Conservation (phyloP, 2,113 vertebrate species). For the Neodontobutis hainanensis region DNA sequence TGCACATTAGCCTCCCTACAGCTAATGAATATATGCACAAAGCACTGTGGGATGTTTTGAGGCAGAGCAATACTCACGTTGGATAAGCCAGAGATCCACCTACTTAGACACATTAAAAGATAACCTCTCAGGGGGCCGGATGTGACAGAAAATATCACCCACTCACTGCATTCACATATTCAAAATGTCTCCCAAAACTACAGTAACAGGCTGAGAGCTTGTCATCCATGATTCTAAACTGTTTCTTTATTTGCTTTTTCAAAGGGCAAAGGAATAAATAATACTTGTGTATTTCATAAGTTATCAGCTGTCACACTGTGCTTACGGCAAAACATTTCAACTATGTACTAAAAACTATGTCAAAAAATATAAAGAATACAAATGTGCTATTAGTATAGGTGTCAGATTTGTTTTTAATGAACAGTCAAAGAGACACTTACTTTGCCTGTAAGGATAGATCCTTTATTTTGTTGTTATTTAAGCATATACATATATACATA, state of each 20-base stretch:
- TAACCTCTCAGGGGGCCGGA: conserved; percentile 23
- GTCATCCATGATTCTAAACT: background rate
- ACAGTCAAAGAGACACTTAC: too few species aligned
- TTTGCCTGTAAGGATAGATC: too few species aligned
- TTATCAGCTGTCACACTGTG: too few species aligned
- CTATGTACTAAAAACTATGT: too few species aligned
- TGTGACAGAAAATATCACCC: conserved; percentile 45
- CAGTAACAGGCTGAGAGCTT: background rate
- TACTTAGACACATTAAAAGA: conserved; percentile 51
- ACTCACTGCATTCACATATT: conserved; percentile 21
- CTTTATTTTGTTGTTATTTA: too few species aligned
- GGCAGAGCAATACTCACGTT: conserved; percentile 13
- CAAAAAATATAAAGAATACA: too few species aligned
- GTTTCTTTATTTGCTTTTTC: background rate
- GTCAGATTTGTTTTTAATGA: too few species aligned
- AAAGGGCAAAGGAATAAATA: too few species aligned
- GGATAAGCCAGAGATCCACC: conserved; percentile 37
- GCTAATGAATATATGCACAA: conserved; percentile 43
- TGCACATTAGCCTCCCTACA: conserved; percentile 11
- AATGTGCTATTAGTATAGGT: too few species aligned
- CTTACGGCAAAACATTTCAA: too few species aligned
- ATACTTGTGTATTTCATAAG: too few species aligned
- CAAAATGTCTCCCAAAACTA: conserved; percentile 11
- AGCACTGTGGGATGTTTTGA: conserved; percentile 25
- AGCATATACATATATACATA: too few species aligned